These are phyloP conservation scores for Clistopyga incitator DNA, from an alignment of 2,888 invertebrate genomes.

Conservation along the genomic window DNA sequence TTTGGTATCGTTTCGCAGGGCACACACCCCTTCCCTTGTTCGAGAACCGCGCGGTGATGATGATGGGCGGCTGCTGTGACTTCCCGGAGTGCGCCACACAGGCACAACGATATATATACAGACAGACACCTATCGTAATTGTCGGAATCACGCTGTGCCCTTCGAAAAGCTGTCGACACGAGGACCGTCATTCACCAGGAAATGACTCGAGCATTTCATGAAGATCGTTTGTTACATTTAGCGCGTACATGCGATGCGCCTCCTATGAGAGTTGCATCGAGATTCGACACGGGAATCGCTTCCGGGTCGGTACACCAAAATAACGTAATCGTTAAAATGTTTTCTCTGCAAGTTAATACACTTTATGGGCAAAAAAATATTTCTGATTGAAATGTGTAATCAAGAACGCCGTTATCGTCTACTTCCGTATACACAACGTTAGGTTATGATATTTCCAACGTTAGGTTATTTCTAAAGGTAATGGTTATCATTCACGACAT, in stretches of 20 bases:
- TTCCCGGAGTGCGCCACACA: constrained; percentile 41
- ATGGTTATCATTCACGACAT: background rate
- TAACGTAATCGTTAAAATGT: too few species aligned
- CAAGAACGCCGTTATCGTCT: background rate
- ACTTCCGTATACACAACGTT: background rate
- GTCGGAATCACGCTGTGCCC: constrained; percentile 75
- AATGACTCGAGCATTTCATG: constrained; percentile 78
- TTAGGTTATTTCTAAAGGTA: background rate
- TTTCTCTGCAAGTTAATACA: too few species aligned
- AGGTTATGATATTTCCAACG: background rate
- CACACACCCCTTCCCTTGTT: constrained; percentile 71
- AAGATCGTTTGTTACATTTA: constrained; percentile 77
- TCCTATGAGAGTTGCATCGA: constrained; percentile 24
- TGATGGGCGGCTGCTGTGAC: constrained; percentile 52
- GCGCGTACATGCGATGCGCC: constrained; percentile 4
- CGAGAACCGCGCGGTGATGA: constrained; percentile 62
- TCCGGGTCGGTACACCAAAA: background rate
- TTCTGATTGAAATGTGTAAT: background rate
- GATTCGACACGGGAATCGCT: constrained; percentile 46
- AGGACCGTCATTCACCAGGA: constrained; percentile 70
- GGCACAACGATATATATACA: background rate
- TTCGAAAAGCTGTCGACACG: constrained; percentile 33
- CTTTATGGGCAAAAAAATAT: too few species aligned
- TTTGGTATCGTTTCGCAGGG: constrained; percentile 36
- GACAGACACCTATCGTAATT: constrained; percentile 22